Conservation (phyloP, 2,113 vertebrate species). For the Cyrtonyx montezumae region DNA sequence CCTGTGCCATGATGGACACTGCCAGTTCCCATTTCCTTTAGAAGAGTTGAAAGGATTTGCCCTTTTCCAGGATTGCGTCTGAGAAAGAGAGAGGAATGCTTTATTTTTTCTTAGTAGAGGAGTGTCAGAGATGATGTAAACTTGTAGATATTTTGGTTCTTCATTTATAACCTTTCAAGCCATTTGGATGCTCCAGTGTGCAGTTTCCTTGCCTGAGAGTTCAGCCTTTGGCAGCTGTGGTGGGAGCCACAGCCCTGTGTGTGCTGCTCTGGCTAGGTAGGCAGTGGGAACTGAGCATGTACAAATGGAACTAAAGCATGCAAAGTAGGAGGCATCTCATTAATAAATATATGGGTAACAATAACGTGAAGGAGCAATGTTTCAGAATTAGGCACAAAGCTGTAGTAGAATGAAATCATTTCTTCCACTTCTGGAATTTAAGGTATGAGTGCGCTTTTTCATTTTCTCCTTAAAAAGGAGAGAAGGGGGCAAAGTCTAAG, state of each 20-base stretch:
- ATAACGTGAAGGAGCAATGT: background rate
- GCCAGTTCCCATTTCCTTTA: background rate
- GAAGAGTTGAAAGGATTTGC: background rate
- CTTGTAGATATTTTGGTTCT: slow-evolving; percentile 32
- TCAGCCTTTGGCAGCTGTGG: background rate
- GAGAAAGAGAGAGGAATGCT: background rate
- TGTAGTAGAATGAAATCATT: background rate
- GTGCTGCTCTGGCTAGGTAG: background rate
- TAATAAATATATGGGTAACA: background rate
- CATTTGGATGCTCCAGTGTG: background rate
- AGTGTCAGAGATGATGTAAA: background rate
- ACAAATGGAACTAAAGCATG: background rate
- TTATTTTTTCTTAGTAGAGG: background rate
- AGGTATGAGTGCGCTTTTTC: background rate
- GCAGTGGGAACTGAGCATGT: background rate
- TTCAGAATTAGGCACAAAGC: background rate
- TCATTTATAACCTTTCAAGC: background rate
- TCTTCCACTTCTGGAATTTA: background rate
- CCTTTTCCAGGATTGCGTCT: background rate
- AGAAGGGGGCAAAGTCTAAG: background rate
- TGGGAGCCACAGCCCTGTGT: background rate
- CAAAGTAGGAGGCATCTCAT: background rate
- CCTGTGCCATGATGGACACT: background rate
- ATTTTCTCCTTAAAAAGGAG: background rate
- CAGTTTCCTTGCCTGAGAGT: background rate